Percentiles rank a stretch among this genome's conserved stretches.
Conservation (phyloP, 2,888 invertebrate species). For the Rapana venosa region DNA sequence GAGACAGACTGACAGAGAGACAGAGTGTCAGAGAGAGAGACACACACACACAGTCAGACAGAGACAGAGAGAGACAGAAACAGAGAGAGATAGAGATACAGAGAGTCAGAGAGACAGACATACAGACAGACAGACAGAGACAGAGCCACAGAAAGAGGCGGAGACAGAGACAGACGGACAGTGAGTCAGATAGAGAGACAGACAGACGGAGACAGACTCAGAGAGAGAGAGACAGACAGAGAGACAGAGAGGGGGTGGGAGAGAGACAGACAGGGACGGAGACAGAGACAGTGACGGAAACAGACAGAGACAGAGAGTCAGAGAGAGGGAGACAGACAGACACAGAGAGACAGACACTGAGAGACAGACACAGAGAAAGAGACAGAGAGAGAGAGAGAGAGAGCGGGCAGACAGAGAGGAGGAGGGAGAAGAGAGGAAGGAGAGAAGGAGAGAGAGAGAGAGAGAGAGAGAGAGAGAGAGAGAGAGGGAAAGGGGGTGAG, state of each 20-base stretch:
- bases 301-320: neutral
- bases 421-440: no score
- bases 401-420: no score
- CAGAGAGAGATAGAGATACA: no score
- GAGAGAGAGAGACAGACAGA: neutral
- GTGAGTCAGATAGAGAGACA: neutral
- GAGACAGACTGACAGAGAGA: neutral
- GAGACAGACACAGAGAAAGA: neutral
- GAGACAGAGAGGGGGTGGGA: neutral
- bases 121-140: neutral
- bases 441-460: neutral
- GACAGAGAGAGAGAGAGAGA: no score
- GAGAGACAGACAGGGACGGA: constrained; percentile 9
- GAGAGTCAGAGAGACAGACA: neutral
- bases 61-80: neutral
- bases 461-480: neutral
- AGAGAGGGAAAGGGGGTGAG: neutral
- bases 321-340: neutral
- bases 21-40: neutral
- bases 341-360: no score
- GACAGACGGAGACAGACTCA: no score
- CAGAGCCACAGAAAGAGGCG: no score
- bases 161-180: no score
- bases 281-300: neutral
- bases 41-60: neutral